A percentile compares a stretch with the other conserved stretches of the same genome.
These are phyloP conservation scores for Cancer borealis DNA, from an alignment of 2,888 invertebrate genomes.

Conservation along the genomic window DNA sequence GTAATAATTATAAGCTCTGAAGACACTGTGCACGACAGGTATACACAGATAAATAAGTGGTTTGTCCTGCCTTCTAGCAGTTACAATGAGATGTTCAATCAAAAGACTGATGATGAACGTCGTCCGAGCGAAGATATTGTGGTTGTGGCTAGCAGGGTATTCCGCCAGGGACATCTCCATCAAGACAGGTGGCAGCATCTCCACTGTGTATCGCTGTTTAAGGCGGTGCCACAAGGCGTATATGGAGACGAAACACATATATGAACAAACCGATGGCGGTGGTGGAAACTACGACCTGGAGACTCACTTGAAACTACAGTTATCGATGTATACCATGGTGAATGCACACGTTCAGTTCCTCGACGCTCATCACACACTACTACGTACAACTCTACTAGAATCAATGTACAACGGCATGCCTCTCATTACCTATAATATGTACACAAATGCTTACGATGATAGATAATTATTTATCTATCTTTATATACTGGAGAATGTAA, in stretches of 20 bases:
- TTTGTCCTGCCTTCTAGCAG: neutral
- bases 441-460: too few relatives aligned
- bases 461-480: too few relatives aligned
- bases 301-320: neutral
- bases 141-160: slow-evolving; percentile 16
- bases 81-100: neutral
- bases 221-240: neutral
- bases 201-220: slow-evolving; percentile 22
- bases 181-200: slow-evolving; percentile 18
- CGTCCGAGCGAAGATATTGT: neutral
- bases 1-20: too few relatives aligned
- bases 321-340: neutral
- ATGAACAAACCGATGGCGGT: neutral
- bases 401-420: too few relatives aligned
- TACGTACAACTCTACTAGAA: neutral
- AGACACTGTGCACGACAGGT: neutral
- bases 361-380: neutral
- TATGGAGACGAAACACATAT: neutral
- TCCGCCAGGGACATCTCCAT: slow-evolving; percentile 37
- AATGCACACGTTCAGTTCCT: neutral
- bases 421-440: too few relatives aligned
- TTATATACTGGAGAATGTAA: too few relatives aligned
- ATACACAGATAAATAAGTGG: neutral
- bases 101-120: neutral
- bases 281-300: neutral